A percentile compares a stretch with the other conserved stretches of the same genome.
Conservation (phyloP, 1,140 invertebrate species). For the Hycleus phaleratus region DNA sequence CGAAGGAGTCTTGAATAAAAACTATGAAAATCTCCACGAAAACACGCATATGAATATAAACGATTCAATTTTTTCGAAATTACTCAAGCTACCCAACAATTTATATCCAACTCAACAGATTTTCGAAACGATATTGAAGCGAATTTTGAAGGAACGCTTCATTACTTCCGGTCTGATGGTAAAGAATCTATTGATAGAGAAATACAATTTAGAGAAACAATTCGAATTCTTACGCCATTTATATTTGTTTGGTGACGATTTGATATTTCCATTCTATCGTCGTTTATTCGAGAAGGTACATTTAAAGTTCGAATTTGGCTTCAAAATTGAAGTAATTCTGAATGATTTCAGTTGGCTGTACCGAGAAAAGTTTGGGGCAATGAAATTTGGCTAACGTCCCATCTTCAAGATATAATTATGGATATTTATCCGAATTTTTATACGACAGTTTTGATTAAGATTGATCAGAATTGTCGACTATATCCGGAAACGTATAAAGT, state of each 20-base stretch:
- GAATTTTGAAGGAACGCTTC: constrained; percentile 43
- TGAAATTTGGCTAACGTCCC: constrained; percentile 32
- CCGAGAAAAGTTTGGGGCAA: constrained; percentile 25
- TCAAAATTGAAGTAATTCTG: too few species aligned
- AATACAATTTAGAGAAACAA: constrained; percentile 46
- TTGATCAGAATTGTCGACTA: constrained; percentile 18
- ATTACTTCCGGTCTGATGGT: constrained; percentile 46
- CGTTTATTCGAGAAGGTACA: constrained; percentile 50
- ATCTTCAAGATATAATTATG: constrained; percentile 33
- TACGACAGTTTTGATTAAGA: constrained; percentile 28
- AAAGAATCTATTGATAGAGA: constrained; percentile 44
- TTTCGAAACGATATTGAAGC: constrained; percentile 39
- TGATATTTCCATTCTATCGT: constrained; percentile 55
- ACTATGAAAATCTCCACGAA: neutral
- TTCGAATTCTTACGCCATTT: constrained; percentile 47
- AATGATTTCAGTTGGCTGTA: constrained; percentile 16
- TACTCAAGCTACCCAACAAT: constrained; percentile 19
- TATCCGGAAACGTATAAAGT: constrained; percentile 39
- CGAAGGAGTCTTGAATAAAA: constrained; percentile 11
- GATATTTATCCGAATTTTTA: constrained; percentile 33
- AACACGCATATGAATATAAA: neutral
- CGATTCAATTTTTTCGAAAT: constrained; percentile 20
- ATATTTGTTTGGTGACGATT: constrained; percentile 57
- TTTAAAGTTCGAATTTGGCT: too few species aligned
- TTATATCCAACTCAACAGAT: constrained; percentile 36